Evolutionary conservation across 2,797 vertebrate genomes (phyloP), one percentile per base, ranked within the genome.

Genomic region (Aselliscus stoliczkanus): DNA sequence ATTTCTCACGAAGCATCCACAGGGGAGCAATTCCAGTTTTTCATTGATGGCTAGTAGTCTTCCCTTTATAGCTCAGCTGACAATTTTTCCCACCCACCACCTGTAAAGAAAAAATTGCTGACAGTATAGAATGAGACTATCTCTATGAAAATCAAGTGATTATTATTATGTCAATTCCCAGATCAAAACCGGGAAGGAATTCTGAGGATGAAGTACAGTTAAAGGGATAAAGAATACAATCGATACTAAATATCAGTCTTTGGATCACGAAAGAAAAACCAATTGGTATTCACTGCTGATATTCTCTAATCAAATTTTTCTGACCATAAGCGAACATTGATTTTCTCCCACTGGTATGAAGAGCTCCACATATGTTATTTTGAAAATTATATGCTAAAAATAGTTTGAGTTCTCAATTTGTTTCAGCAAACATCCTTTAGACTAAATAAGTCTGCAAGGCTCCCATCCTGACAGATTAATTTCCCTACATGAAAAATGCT

Each of bases 321-420:
- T 67, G 10, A 34, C n/a, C 42, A 21, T 50, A 65, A 95, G 34
- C 62, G 80, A n/a, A 72, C 12, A 87, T 37, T 87, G 70, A 90
- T 87, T 87, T 95, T 90, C 82, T 79, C 47, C 37, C n/a, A 34
- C 20, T 69, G 73, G 25, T 42, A n/a, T 54, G 20, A 94, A 88
- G 11, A 87, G 44, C 5, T 77, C 18, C 81, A 90, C 18, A 64
- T 42, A 80, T 29, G 23, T 73, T 87, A 88, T 84, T 95, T 95
- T 67, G 73, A 83, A 97, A 94, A 84, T 87, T 50, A 58, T 76
- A 54, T 83, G 67, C 75, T 47, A 39, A 86, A 88, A 94, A 83
- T 70, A 39, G 25, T 64, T 95, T 76, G 58, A 27, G 34, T 72
- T 90, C 31, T 87, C 29, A 54, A 60, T 80, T 92, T 90, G 52